Percentiles rank a stretch among this genome's conserved stretches.
These are phyloP conservation scores for Eufriesea mexicana DNA, from an alignment of 1,140 invertebrate genomes.

Conservation along the genomic window DNA sequence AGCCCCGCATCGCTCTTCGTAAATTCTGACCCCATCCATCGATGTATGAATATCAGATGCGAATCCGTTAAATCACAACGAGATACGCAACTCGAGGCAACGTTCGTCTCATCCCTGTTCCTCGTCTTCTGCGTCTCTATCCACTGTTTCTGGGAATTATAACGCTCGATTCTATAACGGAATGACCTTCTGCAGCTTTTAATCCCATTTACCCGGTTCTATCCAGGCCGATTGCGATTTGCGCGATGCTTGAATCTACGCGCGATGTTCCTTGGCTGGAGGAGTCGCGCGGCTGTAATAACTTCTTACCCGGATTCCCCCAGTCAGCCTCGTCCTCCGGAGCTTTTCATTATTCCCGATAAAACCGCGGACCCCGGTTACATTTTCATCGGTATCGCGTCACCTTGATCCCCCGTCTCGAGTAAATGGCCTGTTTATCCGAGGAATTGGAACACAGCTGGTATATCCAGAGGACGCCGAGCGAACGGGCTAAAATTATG, in stretches of 20 bases:
- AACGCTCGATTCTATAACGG: neutral
- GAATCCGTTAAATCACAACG: constrained; percentile 23
- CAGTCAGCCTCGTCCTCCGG: neutral
- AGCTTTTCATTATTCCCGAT: constrained; percentile 19
- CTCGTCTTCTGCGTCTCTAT: too few species aligned
- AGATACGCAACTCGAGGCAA: neutral
- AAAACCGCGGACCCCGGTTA: neutral
- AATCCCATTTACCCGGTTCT: too few species aligned
- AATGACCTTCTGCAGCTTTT: too few species aligned
- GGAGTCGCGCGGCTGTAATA: neutral
- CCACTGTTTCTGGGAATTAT: neutral
- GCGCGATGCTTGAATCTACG: too few species aligned
- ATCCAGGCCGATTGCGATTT: too few species aligned
- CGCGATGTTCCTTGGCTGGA: neutral
- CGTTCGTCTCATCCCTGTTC: neutral
- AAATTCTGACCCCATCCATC: constrained; percentile 27
- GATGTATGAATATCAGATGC: constrained; percentile 35
- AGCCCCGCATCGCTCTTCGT: constrained; percentile 25
- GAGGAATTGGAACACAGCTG: neutral
- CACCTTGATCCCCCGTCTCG: neutral
- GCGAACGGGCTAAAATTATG: neutral
- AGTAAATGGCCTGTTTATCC: neutral
- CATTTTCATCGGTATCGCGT: constrained; percentile 19
- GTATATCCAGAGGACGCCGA: neutral
- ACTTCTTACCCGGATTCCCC: neutral